phyloP scores from a whole-genome alignment of 2,113 vertebrate genomes.

The Prunella fulvescens region DNA sequence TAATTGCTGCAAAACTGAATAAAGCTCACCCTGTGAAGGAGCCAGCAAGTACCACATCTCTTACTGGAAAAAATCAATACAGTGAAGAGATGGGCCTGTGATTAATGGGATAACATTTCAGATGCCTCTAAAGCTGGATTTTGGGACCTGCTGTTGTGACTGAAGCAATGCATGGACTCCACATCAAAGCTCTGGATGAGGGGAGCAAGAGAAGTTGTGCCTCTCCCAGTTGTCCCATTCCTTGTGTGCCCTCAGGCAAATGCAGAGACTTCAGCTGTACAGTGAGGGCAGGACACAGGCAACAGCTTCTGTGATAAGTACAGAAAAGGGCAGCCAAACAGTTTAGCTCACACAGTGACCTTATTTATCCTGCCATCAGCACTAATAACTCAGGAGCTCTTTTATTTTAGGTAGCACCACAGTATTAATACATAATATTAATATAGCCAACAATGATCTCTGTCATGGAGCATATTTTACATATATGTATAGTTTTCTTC shows the following conservation, averaged over 20 bases:
- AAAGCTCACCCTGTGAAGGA: not conserved
- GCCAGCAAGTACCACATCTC: not conserved
- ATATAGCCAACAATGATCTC: not conserved
- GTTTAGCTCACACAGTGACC: not conserved
- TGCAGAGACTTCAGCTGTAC: not conserved
- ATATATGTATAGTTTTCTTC: not conserved
- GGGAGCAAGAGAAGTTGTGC: not conserved
- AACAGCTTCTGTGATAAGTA: not conserved
- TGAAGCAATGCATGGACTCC: rapidly evolving
- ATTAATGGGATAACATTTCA: not conserved
- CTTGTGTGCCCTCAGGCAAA: not conserved
- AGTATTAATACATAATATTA: not conserved
- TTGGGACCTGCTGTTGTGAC: not conserved
- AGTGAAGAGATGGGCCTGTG: not conserved
- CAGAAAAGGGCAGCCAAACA: not conserved
- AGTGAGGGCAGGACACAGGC: not conserved
- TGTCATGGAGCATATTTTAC: not conserved
- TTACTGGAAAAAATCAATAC: not conserved
- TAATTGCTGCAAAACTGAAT: not conserved
- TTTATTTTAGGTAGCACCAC: not conserved
- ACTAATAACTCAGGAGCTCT: not conserved
- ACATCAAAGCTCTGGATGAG: not conserved
- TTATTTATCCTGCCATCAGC: not conserved
- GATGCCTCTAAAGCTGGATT: not conserved
- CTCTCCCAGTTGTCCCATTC: not conserved